A percentile compares a stretch with the other conserved stretches of the same genome.
phyloP scores from a whole-genome alignment of 2,797 vertebrate species.

The Atherinosoma microstoma region DNA sequence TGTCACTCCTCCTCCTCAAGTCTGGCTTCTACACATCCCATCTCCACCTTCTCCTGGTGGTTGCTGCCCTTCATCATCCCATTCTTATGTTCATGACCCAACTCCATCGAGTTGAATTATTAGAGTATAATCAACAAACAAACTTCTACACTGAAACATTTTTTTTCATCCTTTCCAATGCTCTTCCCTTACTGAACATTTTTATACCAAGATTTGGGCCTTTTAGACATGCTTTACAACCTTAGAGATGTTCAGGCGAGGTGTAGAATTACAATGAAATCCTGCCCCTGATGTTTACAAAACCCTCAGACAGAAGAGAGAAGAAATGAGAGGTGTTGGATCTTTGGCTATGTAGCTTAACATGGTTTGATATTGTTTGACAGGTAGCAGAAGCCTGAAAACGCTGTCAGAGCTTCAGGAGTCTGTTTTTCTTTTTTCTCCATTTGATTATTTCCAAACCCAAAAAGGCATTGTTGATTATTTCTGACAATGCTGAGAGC shows the following conservation, averaged over 20 bases:
- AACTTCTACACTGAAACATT: too few species aligned
- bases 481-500: slow-evolving; percentile 40
- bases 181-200: too few species aligned
- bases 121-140: too few species aligned
- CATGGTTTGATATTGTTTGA: slow-evolving; percentile 4
- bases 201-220: neutral
- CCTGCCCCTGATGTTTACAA: neutral
- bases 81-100: too few species aligned
- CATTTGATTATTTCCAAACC: slow-evolving; percentile 41
- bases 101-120: too few species aligned
- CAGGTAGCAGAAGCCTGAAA: slow-evolving; percentile 14
- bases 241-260: neutral
- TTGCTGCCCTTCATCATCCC: too few species aligned
- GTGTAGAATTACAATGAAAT: neutral
- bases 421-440: neutral
- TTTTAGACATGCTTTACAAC: neutral
- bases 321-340: neutral
- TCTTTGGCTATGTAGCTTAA: slow-evolving; percentile 6
- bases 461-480: slow-evolving; percentile 29
- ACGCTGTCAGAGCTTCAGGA: slow-evolving; percentile 29
- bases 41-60: too few species aligned
- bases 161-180: too few species aligned
- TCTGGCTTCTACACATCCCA: too few species aligned
- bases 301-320: neutral
- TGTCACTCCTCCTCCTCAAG: too few species aligned